Percentiles rank a stretch among this genome's conserved stretches.
These are phyloP conservation scores for Alviniconcha strummeri DNA, from an alignment of 2,888 invertebrate species.

Conservation along the genomic window DNA sequence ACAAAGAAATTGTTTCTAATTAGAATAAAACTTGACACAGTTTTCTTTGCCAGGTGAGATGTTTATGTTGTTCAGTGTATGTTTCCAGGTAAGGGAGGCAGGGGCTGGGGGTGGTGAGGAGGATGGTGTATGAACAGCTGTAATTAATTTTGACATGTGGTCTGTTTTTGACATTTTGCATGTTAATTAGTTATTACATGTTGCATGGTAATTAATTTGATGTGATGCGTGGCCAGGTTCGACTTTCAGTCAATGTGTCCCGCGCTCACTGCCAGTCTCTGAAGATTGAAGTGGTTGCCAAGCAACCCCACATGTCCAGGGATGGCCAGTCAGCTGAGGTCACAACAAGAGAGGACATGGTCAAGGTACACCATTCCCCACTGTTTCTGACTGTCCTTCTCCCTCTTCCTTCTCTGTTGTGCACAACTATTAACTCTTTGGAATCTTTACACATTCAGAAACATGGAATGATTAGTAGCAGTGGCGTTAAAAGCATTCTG, in stretches of 20 bases:
- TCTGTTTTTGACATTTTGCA: background rate
- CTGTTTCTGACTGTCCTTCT: background rate
- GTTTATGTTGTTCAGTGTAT: too few relatives aligned
- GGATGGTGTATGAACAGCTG: too few relatives aligned
- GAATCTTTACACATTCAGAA: too few relatives aligned
- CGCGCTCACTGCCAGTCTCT: conserved; percentile 62
- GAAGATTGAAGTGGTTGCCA: conserved; percentile 56
- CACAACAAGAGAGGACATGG: conserved; percentile 58
- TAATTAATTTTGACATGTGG: too few relatives aligned
- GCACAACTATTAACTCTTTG: background rate
- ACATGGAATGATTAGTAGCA: too few relatives aligned
- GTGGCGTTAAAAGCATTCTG: too few relatives aligned
- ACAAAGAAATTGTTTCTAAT: too few relatives aligned
- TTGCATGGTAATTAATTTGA: too few relatives aligned
- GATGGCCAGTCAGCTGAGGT: conserved; percentile 38
- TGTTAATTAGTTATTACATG: background rate
- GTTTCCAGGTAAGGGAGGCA: background rate
- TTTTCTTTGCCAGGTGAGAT: too few relatives aligned
- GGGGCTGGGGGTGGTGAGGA: background rate
- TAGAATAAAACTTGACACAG: too few relatives aligned
- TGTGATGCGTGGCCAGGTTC: conserved; percentile 49
- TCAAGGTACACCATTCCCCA: conserved; percentile 50
- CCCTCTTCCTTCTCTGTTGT: background rate
- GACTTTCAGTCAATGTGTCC: conserved; percentile 56
- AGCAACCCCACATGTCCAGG: conserved; percentile 44